A percentile compares a stretch with the other conserved stretches of the same genome.
phyloP scores from a whole-genome alignment of 2,797 vertebrate species.

The Naso thynnoides region DNA sequence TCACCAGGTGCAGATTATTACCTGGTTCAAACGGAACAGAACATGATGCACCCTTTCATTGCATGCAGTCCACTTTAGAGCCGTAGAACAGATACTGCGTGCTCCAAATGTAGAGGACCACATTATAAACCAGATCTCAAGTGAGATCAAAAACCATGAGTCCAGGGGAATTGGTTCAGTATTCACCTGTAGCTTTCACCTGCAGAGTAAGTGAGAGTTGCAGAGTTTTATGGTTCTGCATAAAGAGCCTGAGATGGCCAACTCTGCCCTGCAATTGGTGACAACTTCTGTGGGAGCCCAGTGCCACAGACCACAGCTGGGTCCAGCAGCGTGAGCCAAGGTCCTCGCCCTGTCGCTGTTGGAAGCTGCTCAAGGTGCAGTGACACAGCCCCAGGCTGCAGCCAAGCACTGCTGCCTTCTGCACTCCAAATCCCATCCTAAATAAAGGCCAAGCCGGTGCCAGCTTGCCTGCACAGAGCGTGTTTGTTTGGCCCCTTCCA shows the following conservation, averaged over 20 bases:
- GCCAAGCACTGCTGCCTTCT: conserved; percentile 62
- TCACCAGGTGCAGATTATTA: conserved; percentile 19
- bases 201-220: conserved; percentile 14
- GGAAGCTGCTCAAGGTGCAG: conserved; percentile 64
- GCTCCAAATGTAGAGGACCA: neutral
- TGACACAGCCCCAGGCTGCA: conserved; percentile 57
- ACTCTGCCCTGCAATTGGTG: conserved; percentile 16
- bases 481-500: conserved; percentile 77
- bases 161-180: neutral
- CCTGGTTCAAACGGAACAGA: conserved; percentile 22
- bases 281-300: conserved; percentile 37
- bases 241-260: conserved; percentile 34
- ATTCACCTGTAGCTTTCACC: conserved; percentile 1
- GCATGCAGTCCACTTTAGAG: conserved; percentile 51
- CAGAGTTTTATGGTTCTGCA: conserved; percentile 11
- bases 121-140: conserved; percentile 1
- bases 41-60: conserved; percentile 37
- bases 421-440: conserved; percentile 66
- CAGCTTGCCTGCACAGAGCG: conserved; percentile 63
- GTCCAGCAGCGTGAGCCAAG: conserved; percentile 56
- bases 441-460: conserved; percentile 57
- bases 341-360: conserved; percentile 40
- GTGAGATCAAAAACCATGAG: neutral
- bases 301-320: conserved; percentile 29
- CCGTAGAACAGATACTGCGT: neutral